These are phyloP conservation scores for Pherbina coryleti DNA, from an alignment of 2,888 invertebrate species.

Conservation along the genomic window DNA sequence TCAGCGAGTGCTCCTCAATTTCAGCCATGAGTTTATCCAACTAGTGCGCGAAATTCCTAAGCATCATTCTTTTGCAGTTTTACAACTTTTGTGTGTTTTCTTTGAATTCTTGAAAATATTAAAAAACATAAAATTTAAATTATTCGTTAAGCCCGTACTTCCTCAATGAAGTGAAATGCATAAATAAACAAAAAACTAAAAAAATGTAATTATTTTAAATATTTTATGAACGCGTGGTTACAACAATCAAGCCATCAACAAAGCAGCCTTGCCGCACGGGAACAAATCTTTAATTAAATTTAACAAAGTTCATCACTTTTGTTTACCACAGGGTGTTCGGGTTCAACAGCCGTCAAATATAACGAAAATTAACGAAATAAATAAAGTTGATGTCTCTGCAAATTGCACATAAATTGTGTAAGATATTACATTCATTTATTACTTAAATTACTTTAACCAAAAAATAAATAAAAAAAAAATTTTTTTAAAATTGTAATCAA, in stretches of 20 bases:
- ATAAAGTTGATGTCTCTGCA: neutral
- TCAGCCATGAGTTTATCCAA: neutral
- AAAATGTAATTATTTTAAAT: neutral
- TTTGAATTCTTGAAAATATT: neutral
- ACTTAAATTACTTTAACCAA: neutral
- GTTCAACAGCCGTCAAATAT: neutral
- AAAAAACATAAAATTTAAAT: neutral
- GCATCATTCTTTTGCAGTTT: neutral
- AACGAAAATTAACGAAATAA: neutral
- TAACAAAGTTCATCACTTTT: neutral
- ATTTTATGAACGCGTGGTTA: neutral
- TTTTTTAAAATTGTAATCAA: neutral
- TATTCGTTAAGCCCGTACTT: neutral
- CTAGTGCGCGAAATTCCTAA: neutral
- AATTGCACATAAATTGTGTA: neutral
- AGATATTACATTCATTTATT: neutral
- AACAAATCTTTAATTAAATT: neutral
- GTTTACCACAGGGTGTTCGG: neutral
- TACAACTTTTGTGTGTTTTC: neutral
- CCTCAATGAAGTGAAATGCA: neutral
- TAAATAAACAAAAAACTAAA: neutral
- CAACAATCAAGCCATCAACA: neutral
- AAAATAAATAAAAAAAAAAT: neutral
- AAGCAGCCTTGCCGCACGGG: neutral
- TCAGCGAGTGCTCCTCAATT: neutral